Base-by-base conservation (phyloP, 2,888 invertebrate genomes). In the Noctuana brunneofusca region DNA sequence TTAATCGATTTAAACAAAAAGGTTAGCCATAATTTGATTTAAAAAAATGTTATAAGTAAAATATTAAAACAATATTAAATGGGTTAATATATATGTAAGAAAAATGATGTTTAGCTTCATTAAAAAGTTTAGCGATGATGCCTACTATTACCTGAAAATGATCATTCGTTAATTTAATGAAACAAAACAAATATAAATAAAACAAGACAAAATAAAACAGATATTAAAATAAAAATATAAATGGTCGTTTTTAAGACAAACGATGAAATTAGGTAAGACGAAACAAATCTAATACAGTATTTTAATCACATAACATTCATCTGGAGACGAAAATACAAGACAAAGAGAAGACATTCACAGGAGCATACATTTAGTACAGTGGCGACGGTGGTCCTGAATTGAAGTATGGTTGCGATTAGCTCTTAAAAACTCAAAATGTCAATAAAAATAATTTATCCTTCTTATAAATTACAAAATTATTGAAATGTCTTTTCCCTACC, bases 281-380 rank as follows among this genome's bases (percentile, higher is more conserved):
- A 68, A 57, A 66, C 68, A 67, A 71, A 58, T 65, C 69, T 72
- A 71, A 72, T 70, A 70, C 66, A 66, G 68, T 68, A 62, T 65
- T 59, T 68, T 64, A 68, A 67, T 55, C 60, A 52, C 63, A 63
- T 48, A 63, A 11, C 65, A 52, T 8, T 53, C 32, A n/a, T n/a
- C 6, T 22, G 20, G 22, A 46, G 58, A 62, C 5, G 62, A 58
- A n/a, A 65, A 57, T 35, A 60, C 43, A 52, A 60, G 32, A 66
- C 64, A 66, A 62, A 54, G 58, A 59, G 60, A 18, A 48, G 64
- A 72, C 65, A 68, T 60, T 65, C 53, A 68, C 58, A 64, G 58
- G 16, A 65, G 62, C 65, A 58, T 66, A 65, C 67, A 58, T 63
- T 48, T n/a, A 22, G 9, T 59, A 68, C 70, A 75, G 72, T 75